Evolutionary conservation across 2,888 invertebrate species (phyloP).

Genomic region (Philereme vetulata): DNA sequence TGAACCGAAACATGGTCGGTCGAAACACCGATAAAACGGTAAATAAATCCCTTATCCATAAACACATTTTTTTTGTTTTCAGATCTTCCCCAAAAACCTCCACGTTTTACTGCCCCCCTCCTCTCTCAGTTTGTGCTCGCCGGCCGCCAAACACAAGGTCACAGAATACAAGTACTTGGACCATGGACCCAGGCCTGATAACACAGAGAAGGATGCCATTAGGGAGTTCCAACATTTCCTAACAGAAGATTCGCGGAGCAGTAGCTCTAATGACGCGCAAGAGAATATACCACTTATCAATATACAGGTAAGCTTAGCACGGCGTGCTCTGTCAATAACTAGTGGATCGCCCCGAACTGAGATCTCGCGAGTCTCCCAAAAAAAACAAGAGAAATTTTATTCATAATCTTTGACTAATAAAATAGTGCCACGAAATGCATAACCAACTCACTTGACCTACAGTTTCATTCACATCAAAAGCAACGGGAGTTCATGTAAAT

Average conservation of each 20-base stretch:
- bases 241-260: not conserved
- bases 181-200: constrained; percentile 7
- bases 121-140: constrained; percentile 5
- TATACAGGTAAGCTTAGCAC: constrained; percentile 7
- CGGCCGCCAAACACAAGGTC: constrained; percentile 1
- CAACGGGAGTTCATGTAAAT: too few relatives aligned
- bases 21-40: too few relatives aligned
- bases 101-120: constrained; percentile 12
- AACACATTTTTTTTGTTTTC: not conserved
- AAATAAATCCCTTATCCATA: too few relatives aligned
- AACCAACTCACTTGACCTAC: too few relatives aligned
- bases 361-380: too few relatives aligned
- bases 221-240: not conserved
- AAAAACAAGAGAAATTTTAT: too few relatives aligned
- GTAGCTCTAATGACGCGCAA: constrained; percentile 9
- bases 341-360: too few relatives aligned
- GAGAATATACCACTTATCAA: constrained; percentile 16
- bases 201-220: not conserved
- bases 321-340: too few relatives aligned
- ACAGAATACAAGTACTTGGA: constrained; percentile 10
- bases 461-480: too few relatives aligned
- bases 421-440: too few relatives aligned
- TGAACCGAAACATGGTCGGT: too few relatives aligned
- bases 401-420: too few relatives aligned
- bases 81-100: constrained; percentile 18